Conservation (phyloP, 2,888 invertebrate species). For the Dryobotodes eremita region DNA sequence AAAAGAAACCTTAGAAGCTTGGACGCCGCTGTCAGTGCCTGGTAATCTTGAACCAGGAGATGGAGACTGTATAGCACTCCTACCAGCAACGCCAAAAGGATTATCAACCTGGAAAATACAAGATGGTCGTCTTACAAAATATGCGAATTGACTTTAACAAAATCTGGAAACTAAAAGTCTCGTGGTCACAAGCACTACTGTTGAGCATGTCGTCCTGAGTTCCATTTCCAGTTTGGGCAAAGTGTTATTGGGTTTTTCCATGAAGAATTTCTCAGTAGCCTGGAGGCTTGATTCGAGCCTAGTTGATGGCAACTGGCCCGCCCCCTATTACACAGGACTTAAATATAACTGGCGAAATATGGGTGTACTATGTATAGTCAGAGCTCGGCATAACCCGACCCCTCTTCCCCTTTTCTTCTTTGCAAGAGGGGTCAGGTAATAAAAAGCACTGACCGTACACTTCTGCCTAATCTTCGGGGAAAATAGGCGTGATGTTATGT, state of each 20-base stretch:
- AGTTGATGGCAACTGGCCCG: too few relatives aligned
- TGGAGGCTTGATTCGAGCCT: not conserved
- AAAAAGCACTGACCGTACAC: too few relatives aligned
- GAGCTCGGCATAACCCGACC: too few relatives aligned
- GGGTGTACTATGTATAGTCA: not conserved
- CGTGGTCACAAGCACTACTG: not conserved
- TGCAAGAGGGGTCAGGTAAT: too few relatives aligned
- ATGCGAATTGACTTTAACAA: not conserved
- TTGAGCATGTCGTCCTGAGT: too few relatives aligned
- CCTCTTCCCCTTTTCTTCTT: too few relatives aligned
- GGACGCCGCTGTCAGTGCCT: conserved; percentile 80
- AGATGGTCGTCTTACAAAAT: not conserved
- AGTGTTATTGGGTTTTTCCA: not conserved
- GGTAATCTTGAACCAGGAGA: conserved; percentile 85
- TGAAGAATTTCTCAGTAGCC: too few relatives aligned
- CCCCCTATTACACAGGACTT: not conserved
- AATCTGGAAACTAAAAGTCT: not conserved
- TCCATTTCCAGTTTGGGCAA: too few relatives aligned
- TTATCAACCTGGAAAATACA: conserved; percentile 79
- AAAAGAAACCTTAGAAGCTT: conserved; percentile 79
- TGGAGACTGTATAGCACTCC: conserved; percentile 86
- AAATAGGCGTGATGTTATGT: too few relatives aligned
- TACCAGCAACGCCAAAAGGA: conserved; percentile 81
- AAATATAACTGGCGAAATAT: not conserved
- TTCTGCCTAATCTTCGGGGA: not conserved